These are phyloP conservation scores for Cyphomyrus plagiostoma DNA, from an alignment of 2,113 vertebrate genomes.

Conservation along the genomic window DNA sequence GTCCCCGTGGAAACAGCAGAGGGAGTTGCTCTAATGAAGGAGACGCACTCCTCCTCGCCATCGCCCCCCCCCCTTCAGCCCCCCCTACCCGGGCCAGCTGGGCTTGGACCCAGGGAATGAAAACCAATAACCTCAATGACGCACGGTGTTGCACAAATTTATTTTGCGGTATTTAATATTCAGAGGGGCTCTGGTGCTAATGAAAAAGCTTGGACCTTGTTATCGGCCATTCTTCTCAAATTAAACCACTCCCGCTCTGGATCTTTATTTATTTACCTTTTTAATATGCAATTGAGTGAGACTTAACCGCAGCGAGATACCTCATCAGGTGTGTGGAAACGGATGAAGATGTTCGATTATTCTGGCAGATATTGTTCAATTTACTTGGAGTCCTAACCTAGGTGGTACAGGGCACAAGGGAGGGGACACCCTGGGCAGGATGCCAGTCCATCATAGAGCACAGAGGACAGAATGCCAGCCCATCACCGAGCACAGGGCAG, in stretches of 20 bases:
- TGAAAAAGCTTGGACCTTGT: conserved; percentile 27
- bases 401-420: background rate
- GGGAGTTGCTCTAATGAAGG: conserved; percentile 20
- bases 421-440: background rate
- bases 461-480: background rate
- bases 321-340: background rate
- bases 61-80: background rate
- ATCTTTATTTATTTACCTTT: conserved; percentile 1
- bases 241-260: background rate
- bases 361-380: background rate
- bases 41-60: conserved; percentile 8
- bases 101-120: conserved; percentile 1
- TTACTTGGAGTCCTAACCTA: background rate
- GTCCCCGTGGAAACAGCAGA: background rate
- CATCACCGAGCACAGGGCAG: background rate
- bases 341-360: background rate
- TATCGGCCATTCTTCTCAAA: conserved; percentile 14
- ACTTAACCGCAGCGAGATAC: background rate
- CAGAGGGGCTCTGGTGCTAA: conserved; percentile 19
- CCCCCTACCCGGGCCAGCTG: background rate
- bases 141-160: conserved; percentile 22
- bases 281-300: background rate
- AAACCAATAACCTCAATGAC: conserved; percentile 23
- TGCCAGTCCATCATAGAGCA: background rate
- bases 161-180: conserved; percentile 26